Percentiles rank a stretch among this genome's conserved stretches.
Evolutionary conservation across 2,888 invertebrate species (phyloP).

Genomic region (Holacanthella duospinosa): DNA sequence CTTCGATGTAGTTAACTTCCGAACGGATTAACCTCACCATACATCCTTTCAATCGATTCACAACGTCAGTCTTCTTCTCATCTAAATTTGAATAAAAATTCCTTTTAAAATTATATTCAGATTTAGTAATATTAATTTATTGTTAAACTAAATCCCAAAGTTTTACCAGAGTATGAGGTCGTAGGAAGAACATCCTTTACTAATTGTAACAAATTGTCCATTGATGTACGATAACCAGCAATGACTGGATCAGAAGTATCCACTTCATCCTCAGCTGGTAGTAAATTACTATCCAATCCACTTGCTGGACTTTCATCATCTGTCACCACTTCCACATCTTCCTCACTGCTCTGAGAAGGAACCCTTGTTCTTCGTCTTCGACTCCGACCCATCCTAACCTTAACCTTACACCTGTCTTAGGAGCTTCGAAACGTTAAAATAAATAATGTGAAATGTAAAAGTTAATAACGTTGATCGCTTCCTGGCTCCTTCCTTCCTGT

Average conservation of each 20-base stretch:
- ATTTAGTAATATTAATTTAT: not conserved
- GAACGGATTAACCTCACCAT: not conserved
- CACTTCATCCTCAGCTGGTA: not conserved
- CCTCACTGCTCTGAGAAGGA: not conserved
- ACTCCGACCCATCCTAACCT: not conserved
- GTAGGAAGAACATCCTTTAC: conserved; percentile 8
- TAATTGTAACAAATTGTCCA: not conserved
- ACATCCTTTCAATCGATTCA: not conserved
- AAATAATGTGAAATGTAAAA: too few relatives aligned
- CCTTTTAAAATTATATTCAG: too few relatives aligned
- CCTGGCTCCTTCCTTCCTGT: too few relatives aligned
- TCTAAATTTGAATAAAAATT: not conserved
- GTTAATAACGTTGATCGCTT: too few relatives aligned
- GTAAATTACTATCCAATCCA: not conserved
- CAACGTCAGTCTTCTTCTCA: not conserved
- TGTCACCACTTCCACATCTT: not conserved
- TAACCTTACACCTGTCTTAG: too few relatives aligned
- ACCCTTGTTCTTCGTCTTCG: not conserved
- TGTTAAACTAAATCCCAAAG: too few relatives aligned
- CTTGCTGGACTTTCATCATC: not conserved
- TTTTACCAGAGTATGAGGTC: too few relatives aligned
- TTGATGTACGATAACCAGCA: not conserved
- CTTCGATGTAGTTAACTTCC: not conserved
- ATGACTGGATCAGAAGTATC: not conserved
- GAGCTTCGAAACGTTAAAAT: too few relatives aligned